Evolutionary conservation across 1,140 invertebrate genomes (phyloP), one percentile per base, ranked within the genome.

Genomic region (Cydia fagiglandana): DNA sequence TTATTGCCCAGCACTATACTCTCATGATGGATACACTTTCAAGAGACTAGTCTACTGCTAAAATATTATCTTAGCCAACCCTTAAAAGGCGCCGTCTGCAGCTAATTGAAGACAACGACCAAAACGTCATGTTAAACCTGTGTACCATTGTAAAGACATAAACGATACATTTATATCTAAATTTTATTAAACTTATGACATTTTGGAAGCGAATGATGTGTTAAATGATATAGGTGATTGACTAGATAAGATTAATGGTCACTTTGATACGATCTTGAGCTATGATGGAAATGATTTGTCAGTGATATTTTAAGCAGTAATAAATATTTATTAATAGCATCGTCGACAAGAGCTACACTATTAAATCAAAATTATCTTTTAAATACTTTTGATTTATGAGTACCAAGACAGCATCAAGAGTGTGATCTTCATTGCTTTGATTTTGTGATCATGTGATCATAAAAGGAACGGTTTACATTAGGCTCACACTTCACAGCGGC

Each of bases 121-220:
- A 45, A 68, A 68, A 38, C 20, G 13, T 68, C 4, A 68, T 68
- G 64, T 34, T 5, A 68, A 68, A 68, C n/a, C 50, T 53, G 50
- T 53, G 10, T 53, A 53, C 4, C n/a, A 9, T 61, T 9, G 17
- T 24, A 10, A 61, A 61, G 2, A 10, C 20, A 61, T 61, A 24
- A 61, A 61, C 20, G 56, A 24, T 5, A 61, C 17, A 24, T 61
- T 20, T 20, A 10, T 7, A 24, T 24, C 15, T 2, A 17, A 24
- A 61, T 24, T 61, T 0, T 61, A 61, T 61, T 10, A 61, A 9
- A 24, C 56, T 61, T 12, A 61, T 24, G 20, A 12, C 17, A 24
- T 24, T 24, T 24, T 6, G 9, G 7, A 61, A 61, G 17, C 2
- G 20, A 24, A 61, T 24, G 56, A 12, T 61, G 56, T 56, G n/a